Evolutionary conservation across 2,113 vertebrate genomes (phyloP).

Genomic region (Siniperca knerii): DNA sequence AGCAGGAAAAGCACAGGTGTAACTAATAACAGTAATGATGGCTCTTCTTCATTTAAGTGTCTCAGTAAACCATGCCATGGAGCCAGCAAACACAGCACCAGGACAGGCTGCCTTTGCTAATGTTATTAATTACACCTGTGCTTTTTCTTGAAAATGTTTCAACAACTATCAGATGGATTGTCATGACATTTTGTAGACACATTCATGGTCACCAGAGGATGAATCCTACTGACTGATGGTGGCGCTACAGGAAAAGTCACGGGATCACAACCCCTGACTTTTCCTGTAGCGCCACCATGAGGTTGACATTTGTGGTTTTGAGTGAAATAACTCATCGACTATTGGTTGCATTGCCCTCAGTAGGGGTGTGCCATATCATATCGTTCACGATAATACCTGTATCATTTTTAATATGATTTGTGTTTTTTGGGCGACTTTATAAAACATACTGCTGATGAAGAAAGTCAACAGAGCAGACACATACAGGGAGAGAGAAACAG

Average conservation of each 20-base stretch:
- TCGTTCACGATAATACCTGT: too few species aligned
- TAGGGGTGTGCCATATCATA: too few species aligned
- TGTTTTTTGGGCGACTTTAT: too few species aligned
- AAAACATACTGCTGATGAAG: too few species aligned
- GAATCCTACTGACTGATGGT: neutral
- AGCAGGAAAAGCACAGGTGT: neutral
- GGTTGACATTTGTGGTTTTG: neutral
- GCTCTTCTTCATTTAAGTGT: neutral
- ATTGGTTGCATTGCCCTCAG: neutral
- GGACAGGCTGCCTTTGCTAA: neutral
- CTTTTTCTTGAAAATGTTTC: neutral
- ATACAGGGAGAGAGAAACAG: too few species aligned
- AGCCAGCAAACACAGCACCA: neutral
- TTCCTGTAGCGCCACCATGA: neutral
- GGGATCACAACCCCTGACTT: neutral
- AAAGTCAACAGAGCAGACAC: too few species aligned
- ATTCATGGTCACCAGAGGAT: neutral
- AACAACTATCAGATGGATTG: neutral
- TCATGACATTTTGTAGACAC: neutral
- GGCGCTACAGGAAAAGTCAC: too few species aligned
- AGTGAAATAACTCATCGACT: neutral
- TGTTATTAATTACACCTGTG: slow-evolving; percentile 17
- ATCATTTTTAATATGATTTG: too few species aligned
- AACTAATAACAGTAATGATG: neutral
- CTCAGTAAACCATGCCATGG: neutral